Percentiles rank a stretch among this genome's conserved stretches.
Evolutionary conservation across 2,797 vertebrate genomes (phyloP).

Genomic region (Arremon aurantiirostris): DNA sequence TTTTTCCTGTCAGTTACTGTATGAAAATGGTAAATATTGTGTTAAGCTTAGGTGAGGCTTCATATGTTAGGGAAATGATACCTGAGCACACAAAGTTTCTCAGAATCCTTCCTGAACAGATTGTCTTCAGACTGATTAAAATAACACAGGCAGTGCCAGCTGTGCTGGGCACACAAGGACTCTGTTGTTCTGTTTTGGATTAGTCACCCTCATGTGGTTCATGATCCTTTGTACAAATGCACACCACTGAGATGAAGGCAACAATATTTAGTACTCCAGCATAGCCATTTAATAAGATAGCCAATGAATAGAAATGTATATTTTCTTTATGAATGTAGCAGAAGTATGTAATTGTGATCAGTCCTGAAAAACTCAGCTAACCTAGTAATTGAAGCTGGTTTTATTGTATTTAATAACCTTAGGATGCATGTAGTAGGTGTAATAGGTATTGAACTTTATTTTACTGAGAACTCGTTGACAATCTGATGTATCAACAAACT

Average conservation of each 20-base stretch:
- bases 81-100: background rate
- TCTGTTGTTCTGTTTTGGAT: constrained; percentile 5
- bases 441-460: background rate
- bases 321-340: background rate
- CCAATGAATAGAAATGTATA: background rate
- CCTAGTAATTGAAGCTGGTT: background rate
- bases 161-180: background rate
- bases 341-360: background rate
- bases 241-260: background rate
- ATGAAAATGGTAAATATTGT: background rate
- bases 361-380: background rate
- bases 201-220: constrained; percentile 34
- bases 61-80: background rate
- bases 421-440: background rate
- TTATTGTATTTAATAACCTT: background rate
- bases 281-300: background rate
- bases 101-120: background rate
- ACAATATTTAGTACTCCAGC: background rate
- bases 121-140: background rate
- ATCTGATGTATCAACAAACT: background rate
- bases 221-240: background rate
- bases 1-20: background rate
- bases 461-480: background rate
- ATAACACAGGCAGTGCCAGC: background rate
- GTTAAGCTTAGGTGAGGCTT: background rate